A percentile compares a stretch with the other conserved stretches of the same genome.
Conservation (phyloP, 1,140 invertebrate species). For the Drosophila watanabei region DNA sequence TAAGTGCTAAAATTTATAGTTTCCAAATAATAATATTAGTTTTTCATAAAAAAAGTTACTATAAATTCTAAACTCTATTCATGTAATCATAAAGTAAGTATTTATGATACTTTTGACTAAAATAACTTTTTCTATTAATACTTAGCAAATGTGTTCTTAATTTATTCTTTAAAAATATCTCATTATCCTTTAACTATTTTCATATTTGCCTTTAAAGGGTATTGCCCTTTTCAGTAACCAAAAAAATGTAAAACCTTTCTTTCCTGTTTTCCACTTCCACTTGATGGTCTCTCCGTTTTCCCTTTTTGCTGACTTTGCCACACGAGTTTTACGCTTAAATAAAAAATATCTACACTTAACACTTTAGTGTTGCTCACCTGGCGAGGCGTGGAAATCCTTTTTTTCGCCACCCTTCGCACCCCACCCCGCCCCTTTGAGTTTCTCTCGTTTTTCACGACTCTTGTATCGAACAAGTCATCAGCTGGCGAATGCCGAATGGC, state of each 20-base stretch:
- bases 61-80: not conserved
- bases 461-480: constrained; percentile 81
- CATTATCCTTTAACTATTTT: not conserved
- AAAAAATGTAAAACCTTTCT: not conserved
- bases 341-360: constrained; percentile 81
- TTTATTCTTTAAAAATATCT: not conserved
- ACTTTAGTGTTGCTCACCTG: constrained; percentile 70
- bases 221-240: not conserved
- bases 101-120: not conserved
- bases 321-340: constrained; percentile 77
- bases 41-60: too few species aligned
- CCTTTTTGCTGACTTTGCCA: constrained; percentile 61
- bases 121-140: too few species aligned
- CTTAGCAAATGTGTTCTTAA: too few species aligned
- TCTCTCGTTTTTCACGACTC: constrained; percentile 69
- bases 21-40: too few species aligned
- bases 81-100: not conserved
- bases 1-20: too few species aligned
- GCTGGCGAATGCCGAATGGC: constrained; percentile 66
- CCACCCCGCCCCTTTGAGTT: not conserved
- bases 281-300: not conserved
- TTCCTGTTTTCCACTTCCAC: not conserved
- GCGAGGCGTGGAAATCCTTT: constrained; percentile 39
- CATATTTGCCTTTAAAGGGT: not conserved
- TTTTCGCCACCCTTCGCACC: constrained; percentile 18